Percentiles rank a stretch among this genome's conserved stretches.
Evolutionary conservation across 2,113 vertebrate genomes (phyloP).

Genomic region (Taxidea taxus): DNA sequence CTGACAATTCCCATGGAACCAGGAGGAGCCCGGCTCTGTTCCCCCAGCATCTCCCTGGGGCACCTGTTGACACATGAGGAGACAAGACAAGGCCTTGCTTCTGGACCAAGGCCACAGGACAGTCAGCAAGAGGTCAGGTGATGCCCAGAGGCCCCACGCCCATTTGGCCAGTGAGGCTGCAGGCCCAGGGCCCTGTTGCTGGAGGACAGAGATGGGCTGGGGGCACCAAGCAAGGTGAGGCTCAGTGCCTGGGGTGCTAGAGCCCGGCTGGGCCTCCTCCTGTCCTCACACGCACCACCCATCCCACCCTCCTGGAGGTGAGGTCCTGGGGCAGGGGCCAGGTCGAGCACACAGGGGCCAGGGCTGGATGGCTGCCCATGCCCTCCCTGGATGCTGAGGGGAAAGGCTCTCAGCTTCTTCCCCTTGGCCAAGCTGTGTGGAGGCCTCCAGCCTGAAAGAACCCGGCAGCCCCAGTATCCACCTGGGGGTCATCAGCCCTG

Average conservation of each 20-base stretch:
- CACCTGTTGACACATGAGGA: background rate
- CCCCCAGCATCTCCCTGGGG: background rate
- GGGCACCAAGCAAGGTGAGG: background rate
- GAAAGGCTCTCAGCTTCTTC: background rate
- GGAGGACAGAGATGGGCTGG: background rate
- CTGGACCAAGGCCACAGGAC: background rate
- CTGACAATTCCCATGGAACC: rapidly evolving
- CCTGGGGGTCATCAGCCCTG: background rate
- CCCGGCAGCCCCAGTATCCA: background rate
- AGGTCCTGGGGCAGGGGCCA: background rate
- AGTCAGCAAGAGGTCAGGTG: background rate
- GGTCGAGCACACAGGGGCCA: background rate
- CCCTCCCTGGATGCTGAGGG: background rate
- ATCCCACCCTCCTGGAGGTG: background rate
- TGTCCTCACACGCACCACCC: background rate
- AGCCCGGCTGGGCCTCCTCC: background rate
- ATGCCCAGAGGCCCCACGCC: background rate
- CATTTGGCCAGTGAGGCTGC: background rate
- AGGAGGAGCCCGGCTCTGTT: rapidly evolving
- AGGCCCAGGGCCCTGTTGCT: background rate
- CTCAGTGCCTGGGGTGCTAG: background rate
- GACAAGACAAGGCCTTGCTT: background rate
- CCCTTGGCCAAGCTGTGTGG: rapidly evolving
- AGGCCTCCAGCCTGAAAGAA: background rate
- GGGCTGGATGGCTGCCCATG: background rate